Percentiles rank a stretch among this genome's conserved stretches.
Evolutionary conservation across 2,888 invertebrate genomes (phyloP).

Genomic region (Tenthredo notha): DNA sequence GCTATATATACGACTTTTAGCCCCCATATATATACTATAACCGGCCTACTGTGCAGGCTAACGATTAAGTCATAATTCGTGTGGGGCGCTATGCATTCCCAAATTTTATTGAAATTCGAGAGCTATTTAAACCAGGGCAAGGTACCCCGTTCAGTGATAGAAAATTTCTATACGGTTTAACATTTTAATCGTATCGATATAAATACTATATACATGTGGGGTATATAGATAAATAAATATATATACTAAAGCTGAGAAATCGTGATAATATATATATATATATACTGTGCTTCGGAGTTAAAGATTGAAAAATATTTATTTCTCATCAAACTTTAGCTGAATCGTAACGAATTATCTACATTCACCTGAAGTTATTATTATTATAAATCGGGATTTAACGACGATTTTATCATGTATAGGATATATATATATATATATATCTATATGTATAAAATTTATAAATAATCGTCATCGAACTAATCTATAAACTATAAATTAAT

Average conservation of each 20-base stretch:
- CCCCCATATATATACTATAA: neutral
- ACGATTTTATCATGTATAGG: neutral
- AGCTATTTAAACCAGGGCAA: conserved; percentile 1
- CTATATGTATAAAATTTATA: neutral
- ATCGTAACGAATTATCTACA: neutral
- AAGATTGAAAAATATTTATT: neutral
- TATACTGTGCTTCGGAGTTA: neutral
- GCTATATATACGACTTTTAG: neutral
- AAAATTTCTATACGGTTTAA: neutral
- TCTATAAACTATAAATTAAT: too few species aligned
- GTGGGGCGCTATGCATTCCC: conserved; percentile 29
- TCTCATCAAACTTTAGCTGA: neutral
- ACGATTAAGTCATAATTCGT: conserved; percentile 15
- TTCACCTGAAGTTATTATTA: neutral
- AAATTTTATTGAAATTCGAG: conserved; percentile 19
- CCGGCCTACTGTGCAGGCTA: neutral
- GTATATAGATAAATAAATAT: neutral
- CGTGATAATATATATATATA: neutral
- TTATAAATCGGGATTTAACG: neutral
- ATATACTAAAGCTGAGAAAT: neutral
- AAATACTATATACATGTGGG: neutral
- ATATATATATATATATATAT: neutral
- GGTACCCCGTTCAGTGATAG: conserved; percentile 14
- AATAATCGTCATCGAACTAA: neutral
- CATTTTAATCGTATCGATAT: neutral